Conservation (phyloP, 2,113 vertebrate genomes). For the Vanacampus margaritifer region DNA sequence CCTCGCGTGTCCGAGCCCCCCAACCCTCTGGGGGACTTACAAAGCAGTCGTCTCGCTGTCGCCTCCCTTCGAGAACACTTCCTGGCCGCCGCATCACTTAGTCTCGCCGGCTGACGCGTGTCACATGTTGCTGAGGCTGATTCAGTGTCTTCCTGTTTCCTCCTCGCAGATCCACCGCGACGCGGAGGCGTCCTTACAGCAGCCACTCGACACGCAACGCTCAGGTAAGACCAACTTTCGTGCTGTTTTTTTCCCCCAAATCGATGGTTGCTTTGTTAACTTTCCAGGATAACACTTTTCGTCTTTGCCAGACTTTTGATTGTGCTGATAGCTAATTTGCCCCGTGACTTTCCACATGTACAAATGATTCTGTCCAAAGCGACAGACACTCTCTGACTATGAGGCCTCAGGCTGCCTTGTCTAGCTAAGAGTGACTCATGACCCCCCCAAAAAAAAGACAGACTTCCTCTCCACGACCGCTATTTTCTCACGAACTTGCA, state of each 20-base stretch:
- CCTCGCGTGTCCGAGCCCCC: conserved; percentile 25
- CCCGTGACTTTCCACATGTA: not conserved
- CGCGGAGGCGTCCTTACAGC: conserved; percentile 61
- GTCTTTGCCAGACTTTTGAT: not conserved
- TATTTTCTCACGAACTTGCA: not conserved
- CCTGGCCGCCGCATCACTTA: conserved; percentile 51
- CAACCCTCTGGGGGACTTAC: no score
- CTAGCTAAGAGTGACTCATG: not conserved
- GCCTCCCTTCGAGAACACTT: conserved; percentile 49
- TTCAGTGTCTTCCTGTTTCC: conserved; percentile 70
- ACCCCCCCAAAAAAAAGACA: not conserved
- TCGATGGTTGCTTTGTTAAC: not conserved
- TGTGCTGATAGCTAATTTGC: conserved; percentile 4
- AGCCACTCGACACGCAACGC: conserved; percentile 42
- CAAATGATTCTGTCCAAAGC: not conserved
- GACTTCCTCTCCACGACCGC: not conserved
- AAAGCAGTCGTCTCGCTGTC: not conserved
- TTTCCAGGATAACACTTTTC: not conserved
- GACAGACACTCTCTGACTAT: not conserved
- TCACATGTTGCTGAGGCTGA: conserved; percentile 70
- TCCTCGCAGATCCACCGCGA: conserved; percentile 74
- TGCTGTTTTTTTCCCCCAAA: not conserved
- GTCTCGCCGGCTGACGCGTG: conserved; percentile 47
- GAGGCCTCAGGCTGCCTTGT: not conserved
- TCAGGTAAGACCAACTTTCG: conserved; percentile 60